These are phyloP conservation scores for Syngnathus typhle DNA, from an alignment of 2,113 vertebrate species.

Conservation along the genomic window DNA sequence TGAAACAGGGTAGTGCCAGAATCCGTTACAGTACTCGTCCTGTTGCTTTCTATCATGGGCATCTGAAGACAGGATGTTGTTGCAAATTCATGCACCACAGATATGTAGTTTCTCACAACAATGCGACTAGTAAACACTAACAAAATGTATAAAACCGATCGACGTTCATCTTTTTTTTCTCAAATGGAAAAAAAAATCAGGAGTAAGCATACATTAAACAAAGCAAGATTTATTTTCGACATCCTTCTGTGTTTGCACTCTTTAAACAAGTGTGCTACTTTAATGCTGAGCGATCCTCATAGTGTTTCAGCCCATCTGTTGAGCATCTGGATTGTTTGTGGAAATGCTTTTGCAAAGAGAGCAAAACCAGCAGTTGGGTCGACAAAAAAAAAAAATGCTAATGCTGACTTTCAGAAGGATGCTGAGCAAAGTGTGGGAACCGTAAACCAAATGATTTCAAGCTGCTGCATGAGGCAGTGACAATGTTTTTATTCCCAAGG, in stretches of 20 bases:
- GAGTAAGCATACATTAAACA: not conserved
- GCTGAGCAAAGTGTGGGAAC: conserved; percentile 27
- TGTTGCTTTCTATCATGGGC: not conserved
- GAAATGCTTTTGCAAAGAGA: conserved; percentile 27
- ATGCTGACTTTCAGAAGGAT: conserved; percentile 23
- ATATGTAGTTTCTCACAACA: not conserved
- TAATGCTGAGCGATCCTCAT: conserved; percentile 16
- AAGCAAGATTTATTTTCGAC: conserved; percentile 1
- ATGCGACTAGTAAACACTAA: not conserved
- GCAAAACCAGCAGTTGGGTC: conserved; percentile 12
- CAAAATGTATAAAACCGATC: not conserved
- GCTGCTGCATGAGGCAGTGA: conserved; percentile 18
- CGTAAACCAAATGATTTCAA: conserved; percentile 25
- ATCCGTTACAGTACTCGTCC: not conserved
- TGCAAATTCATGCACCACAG: not conserved
- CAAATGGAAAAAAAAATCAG: not conserved
- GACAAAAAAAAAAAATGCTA: conserved; percentile 31
- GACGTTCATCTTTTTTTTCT: not conserved
- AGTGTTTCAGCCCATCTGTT: conserved; percentile 27
- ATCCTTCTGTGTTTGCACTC: conserved; percentile 16
- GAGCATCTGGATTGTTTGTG: conserved; percentile 29
- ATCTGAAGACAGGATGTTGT: not conserved
- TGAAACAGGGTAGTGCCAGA: not conserved
- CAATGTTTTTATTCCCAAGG: not conserved
- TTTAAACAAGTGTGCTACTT: conserved; percentile 5